These are phyloP conservation scores for Cariama cristata DNA, from an alignment of 2,113 vertebrate species.

Conservation along the genomic window DNA sequence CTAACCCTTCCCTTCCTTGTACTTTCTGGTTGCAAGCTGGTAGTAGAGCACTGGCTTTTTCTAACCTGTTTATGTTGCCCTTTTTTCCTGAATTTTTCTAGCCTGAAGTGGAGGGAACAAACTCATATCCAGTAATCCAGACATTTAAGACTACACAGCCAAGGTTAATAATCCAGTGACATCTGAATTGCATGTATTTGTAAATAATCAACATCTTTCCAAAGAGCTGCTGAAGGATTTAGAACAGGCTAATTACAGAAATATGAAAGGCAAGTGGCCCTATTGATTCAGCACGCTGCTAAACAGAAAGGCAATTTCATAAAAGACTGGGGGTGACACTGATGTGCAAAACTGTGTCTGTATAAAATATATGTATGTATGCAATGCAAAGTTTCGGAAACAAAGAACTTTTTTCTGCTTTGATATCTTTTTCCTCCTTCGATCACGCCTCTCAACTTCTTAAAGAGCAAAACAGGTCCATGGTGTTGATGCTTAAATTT, in stretches of 20 bases:
- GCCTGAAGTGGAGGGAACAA: not conserved
- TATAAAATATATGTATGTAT: not conserved
- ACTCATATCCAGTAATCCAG: conserved; percentile 2
- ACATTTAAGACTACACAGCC: not conserved
- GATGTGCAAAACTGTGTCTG: not conserved
- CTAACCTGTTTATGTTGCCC: not conserved
- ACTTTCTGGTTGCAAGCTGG: not conserved
- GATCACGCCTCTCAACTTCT: not conserved
- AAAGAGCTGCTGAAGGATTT: conserved; percentile 9
- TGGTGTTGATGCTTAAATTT: rapidly evolving
- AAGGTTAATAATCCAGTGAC: conserved; percentile 60
- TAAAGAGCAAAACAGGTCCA: not conserved
- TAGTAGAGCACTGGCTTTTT: not conserved
- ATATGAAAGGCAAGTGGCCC: not conserved
- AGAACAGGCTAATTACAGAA: conserved; percentile 2
- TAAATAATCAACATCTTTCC: conserved; percentile 46
- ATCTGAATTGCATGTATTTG: conserved; percentile 17
- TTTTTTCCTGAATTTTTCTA: not conserved
- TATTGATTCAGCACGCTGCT: not conserved
- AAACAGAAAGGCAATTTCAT: not conserved
- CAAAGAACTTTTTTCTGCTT: not conserved
- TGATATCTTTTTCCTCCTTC: not conserved
- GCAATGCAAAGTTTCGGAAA: not conserved
- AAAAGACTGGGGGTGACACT: not conserved
- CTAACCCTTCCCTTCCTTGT: not conserved